Evolutionary conservation across 1,140 invertebrate genomes (phyloP).

Genomic region (Danaus plexippus): DNA sequence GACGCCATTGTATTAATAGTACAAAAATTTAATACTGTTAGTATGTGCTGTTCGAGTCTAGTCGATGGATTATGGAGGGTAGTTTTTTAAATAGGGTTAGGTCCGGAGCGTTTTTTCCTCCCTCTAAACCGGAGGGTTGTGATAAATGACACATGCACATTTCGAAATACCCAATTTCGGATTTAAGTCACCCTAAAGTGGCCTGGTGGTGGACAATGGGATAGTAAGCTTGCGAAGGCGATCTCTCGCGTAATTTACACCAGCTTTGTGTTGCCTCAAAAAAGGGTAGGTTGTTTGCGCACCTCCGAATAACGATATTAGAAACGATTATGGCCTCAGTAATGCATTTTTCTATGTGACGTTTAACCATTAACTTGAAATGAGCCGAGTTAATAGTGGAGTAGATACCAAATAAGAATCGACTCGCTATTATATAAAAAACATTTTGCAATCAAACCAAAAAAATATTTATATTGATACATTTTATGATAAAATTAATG

Average conservation of each 20-base stretch:
- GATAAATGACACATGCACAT: constrained; percentile 73
- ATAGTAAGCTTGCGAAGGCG: constrained; percentile 26
- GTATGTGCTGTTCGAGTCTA: constrained; percentile 45
- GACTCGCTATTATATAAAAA: no score
- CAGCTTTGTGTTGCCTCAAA: constrained; percentile 27
- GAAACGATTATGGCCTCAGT: constrained; percentile 56
- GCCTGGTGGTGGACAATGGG: constrained; percentile 62
- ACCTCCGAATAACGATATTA: constrained; percentile 40
- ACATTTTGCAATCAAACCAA: no score
- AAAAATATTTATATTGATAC: no score
- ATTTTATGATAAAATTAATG: no score
- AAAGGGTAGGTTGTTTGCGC: constrained; percentile 51
- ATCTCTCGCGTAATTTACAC: constrained; percentile 61
- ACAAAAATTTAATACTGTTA: constrained; percentile 68
- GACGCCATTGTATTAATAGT: constrained; percentile 60
- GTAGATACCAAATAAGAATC: no score
- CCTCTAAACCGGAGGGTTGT: constrained; percentile 48
- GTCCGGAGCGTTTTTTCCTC: constrained; percentile 39
- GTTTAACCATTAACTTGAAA: constrained; percentile 34
- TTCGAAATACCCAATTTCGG: constrained; percentile 73
- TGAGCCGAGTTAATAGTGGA: constrained; percentile 27
- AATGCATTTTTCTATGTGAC: constrained; percentile 55
- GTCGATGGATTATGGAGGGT: constrained; percentile 58
- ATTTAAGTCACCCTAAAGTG: constrained; percentile 73
- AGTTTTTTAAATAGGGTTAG: constrained; percentile 69